phyloP scores from a whole-genome alignment of 2,113 vertebrate species.

The Zingel zingel region DNA sequence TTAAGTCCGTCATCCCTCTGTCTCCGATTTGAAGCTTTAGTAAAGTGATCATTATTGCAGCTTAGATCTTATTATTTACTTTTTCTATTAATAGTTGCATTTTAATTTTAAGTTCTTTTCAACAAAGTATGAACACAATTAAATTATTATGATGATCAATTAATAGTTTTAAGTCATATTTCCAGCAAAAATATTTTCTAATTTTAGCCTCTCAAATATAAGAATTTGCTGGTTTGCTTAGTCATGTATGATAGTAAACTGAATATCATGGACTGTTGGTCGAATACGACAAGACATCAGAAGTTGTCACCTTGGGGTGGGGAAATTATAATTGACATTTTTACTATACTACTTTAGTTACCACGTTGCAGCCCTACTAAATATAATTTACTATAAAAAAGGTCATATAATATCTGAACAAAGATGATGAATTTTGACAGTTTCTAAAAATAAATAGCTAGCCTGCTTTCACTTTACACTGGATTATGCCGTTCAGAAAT shows the following conservation, averaged over 20 bases:
- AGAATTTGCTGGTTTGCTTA: neutral
- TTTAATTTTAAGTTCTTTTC: no score
- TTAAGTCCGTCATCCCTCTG: no score
- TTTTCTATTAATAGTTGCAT: no score
- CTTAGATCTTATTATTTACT: no score
- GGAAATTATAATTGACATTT: neutral
- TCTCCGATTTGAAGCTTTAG: no score
- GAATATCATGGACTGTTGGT: neutral
- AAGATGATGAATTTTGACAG: constrained; percentile 8
- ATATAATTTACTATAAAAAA: neutral
- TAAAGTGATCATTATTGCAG: no score
- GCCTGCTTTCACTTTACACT: constrained; percentile 61
- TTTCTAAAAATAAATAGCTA: constrained; percentile 41
- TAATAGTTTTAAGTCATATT: neutral
- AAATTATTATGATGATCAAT: neutral
- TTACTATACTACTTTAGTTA: neutral
- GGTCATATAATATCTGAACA: neutral
- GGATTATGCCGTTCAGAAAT: constrained; percentile 55
- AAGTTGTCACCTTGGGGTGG: neutral
- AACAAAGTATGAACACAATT: no score
- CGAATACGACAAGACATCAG: neutral
- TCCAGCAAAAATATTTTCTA: neutral
- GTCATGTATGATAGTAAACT: neutral
- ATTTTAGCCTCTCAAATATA: neutral
- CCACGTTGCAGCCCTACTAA: neutral